Evolutionary conservation across 2,797 vertebrate species (phyloP), one percentile per base, ranked within the genome.

Genomic region (Danio aesculapii): DNA sequence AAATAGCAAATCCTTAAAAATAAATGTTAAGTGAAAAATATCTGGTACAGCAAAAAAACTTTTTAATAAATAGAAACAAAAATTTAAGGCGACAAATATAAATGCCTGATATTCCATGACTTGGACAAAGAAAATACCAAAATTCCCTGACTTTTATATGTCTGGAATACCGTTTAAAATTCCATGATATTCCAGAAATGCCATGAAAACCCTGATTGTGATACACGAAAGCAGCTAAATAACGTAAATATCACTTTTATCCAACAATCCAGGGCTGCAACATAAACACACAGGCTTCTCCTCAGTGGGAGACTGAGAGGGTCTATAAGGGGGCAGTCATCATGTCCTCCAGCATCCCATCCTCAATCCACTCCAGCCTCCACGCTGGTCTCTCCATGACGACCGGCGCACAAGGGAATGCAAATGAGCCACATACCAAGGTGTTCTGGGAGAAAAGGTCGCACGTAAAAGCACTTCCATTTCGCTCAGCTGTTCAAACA

Each of bases 361-460:
- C 43, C 46, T 44, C 66, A 50, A 19, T 64, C 79, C 50, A 39
- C 46, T 70, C 21, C 67, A 52, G 68, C 61, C 71, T 55, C 49
- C 21, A 19, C 57, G 19, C 61, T 9, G 49, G 72, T 6, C 75
- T 79, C 72, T 64, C 81, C 79, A 85, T 83, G 79, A 80, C 81
- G 80, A 84, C 83, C 68, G 0, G 21, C 71, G 74, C 77, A 82
- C 79, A 79, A 47, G 52, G 55, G 68, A 69, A 83, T 82, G 75
- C 75, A 87, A 83, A 85, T 70, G 57, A 80, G 72, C 46, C 39
- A 70, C 43, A 30, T 61, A 64, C 72, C 46, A 70, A 75, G 75
- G 68, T 81, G 72, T 79, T 68, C 55, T n/a, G 19, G 21, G 44
- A 83, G 75, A 55, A 85, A 86, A 83, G 70, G 71, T 74, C 72